These are phyloP conservation scores for Temnothorax longispinosus DNA, from an alignment of 1,140 invertebrate genomes.

Conservation along the genomic window DNA sequence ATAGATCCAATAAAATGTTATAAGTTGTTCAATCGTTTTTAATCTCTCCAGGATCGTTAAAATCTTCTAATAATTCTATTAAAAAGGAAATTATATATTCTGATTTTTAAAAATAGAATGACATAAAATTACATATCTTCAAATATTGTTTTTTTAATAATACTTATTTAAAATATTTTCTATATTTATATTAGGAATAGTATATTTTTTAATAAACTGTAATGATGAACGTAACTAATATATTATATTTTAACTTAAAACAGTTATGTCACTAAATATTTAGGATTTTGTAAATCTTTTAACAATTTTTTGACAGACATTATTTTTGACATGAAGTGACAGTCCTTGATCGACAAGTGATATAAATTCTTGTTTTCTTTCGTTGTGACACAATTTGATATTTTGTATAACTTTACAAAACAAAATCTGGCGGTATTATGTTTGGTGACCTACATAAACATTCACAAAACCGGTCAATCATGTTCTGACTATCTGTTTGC, in stretches of 20 bases:
- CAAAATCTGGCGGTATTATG: slow-evolving; percentile 21
- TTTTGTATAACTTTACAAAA: neutral
- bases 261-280: neutral
- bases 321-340: neutral
- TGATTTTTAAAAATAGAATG: neutral
- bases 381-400: neutral
- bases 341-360: neutral
- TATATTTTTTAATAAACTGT: neutral
- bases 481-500: neutral
- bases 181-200: neutral
- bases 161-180: neutral
- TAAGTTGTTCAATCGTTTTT: neutral
- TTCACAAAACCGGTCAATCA: neutral
- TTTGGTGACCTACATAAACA: slow-evolving; percentile 31
- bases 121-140: neutral
- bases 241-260: neutral
- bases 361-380: neutral
- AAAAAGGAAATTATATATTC: neutral
- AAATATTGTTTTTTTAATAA: slow-evolving; percentile 11
- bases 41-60: neutral
- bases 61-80: neutral
- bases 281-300: neutral
- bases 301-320: neutral
- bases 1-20: neutral
- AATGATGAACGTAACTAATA: neutral